phyloP scores from a whole-genome alignment of 2,888 invertebrate species.

The Cataglyphis altisquamis region DNA sequence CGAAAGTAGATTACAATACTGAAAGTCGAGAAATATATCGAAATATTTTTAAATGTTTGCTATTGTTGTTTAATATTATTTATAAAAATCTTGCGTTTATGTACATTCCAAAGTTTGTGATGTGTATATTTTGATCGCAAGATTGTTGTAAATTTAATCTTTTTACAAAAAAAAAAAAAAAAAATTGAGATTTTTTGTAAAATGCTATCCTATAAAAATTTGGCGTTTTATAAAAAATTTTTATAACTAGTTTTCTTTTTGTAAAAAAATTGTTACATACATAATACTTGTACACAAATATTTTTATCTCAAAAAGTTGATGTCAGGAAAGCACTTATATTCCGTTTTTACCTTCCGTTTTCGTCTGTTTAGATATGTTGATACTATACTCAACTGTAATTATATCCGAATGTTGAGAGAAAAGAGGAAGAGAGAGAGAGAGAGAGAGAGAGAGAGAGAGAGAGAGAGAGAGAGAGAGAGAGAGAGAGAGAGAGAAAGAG shows the following conservation, averaged over 20 bases:
- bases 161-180: too few relatives aligned
- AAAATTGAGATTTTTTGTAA: neutral
- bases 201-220: neutral
- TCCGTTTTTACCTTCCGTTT: neutral
- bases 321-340: neutral
- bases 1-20: constrained; percentile 6
- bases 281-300: neutral
- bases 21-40: constrained; percentile 2
- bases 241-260: neutral
- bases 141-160: too few relatives aligned
- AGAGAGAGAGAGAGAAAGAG: constrained; percentile 27
- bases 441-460: constrained; percentile 47
- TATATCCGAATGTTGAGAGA: neutral
- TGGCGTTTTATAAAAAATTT: neutral
- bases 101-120: neutral
- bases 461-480: constrained; percentile 45
- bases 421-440: constrained; percentile 53
- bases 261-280: neutral
- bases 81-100: neutral
- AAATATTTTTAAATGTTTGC: neutral
- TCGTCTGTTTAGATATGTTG: constrained; percentile 15
- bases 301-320: neutral
- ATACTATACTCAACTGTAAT: constrained; percentile 30
- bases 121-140: neutral
- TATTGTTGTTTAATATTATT: neutral